These are phyloP conservation scores for Mionectes olivaceus DNA, from an alignment of 2,797 vertebrate genomes.

Conservation along the genomic window DNA sequence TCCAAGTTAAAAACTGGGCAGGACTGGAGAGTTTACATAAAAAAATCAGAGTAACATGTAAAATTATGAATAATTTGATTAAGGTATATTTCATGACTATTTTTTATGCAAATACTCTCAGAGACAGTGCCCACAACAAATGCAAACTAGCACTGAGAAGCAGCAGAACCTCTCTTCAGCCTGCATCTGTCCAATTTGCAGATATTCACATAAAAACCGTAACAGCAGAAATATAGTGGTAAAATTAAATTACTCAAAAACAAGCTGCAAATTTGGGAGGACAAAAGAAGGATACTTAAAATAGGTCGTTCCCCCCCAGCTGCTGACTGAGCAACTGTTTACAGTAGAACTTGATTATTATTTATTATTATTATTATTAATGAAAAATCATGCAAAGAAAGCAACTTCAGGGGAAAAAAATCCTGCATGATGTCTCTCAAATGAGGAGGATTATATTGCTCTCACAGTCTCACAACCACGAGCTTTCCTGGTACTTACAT, in stretches of 20 bases:
- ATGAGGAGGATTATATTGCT: background rate
- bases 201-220: background rate
- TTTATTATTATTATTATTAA: background rate
- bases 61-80: constrained; percentile 13
- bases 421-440: background rate
- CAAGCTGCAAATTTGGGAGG: background rate
- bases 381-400: background rate
- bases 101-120: background rate
- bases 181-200: background rate
- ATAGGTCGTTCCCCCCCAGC: background rate
- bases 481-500: constrained; percentile 79
- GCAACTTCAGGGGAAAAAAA: background rate
- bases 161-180: background rate
- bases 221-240: background rate
- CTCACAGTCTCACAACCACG: background rate
- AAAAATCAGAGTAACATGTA: background rate
- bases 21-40: constrained; percentile 9
- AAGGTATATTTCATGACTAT: background rate
- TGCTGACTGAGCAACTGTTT: background rate
- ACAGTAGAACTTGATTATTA: background rate
- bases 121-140: background rate
- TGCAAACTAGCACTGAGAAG: background rate
- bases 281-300: background rate
- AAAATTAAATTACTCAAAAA: background rate
- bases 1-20: background rate